Evolutionary conservation across 2,888 invertebrate species (phyloP).

Genomic region (Rutpela maculata): DNA sequence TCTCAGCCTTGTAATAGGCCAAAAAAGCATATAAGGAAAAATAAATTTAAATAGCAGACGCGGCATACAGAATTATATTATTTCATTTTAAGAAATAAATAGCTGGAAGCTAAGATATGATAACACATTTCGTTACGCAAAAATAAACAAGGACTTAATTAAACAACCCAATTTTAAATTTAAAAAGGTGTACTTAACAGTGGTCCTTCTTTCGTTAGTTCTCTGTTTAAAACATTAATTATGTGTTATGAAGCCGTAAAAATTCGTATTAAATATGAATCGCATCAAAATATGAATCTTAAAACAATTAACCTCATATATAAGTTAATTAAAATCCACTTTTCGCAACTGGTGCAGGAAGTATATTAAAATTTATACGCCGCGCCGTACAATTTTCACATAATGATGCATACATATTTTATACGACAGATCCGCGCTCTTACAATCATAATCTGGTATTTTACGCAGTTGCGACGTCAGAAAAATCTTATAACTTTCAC

Average conservation of each 20-base stretch:
- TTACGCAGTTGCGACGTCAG: slow-evolving; percentile 41
- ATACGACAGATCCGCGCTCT: not conserved
- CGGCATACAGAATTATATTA: not conserved
- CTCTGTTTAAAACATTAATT: slow-evolving; percentile 46
- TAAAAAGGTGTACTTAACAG: slow-evolving; percentile 11
- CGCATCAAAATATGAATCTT: slow-evolving; percentile 47
- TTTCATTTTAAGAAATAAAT: not conserved
- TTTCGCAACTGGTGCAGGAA: slow-evolving; percentile 40
- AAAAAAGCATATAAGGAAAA: no score
- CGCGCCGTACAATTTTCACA: not conserved
- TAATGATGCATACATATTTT: slow-evolving; percentile 17
- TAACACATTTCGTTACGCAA: not conserved
- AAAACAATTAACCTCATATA: slow-evolving; percentile 50
- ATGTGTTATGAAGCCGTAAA: slow-evolving; percentile 46
- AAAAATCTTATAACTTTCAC: slow-evolving; percentile 52
- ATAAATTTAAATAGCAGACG: no score
- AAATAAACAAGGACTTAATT: not conserved
- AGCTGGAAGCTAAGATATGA: not conserved
- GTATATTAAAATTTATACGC: slow-evolving; percentile 24
- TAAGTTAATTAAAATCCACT: slow-evolving; percentile 49
- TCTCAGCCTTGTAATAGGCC: no score
- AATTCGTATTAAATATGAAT: slow-evolving; percentile 38
- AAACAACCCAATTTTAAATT: not conserved
- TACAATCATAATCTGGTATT: slow-evolving; percentile 31
- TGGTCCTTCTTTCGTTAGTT: not conserved